These are phyloP conservation scores for Episyrphus balteatus DNA, from an alignment of 1,140 invertebrate genomes.

Conservation along the genomic window DNA sequence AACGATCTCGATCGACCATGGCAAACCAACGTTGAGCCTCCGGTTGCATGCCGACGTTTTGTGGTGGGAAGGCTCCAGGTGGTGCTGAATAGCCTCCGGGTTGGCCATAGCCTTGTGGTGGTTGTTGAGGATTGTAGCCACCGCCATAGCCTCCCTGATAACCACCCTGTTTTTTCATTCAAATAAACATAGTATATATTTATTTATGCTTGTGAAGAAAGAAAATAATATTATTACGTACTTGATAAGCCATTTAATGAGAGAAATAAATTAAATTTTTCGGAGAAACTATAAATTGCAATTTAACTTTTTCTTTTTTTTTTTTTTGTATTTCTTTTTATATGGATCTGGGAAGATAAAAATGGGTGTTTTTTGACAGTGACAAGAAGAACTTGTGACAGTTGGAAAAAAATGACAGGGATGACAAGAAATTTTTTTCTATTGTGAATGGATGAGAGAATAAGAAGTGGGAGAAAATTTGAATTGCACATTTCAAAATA, in stretches of 20 bases:
- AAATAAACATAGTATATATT: not conserved
- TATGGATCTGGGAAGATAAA: no score
- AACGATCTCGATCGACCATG: slow-evolving; percentile 69
- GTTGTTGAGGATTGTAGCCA: slow-evolving; percentile 27
- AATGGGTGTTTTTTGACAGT: no score
- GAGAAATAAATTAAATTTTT: not conserved
- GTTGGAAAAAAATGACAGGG: no score
- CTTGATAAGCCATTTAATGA: not conserved
- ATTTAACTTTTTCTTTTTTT: no score
- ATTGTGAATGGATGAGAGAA: no score
- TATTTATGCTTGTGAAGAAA: not conserved
- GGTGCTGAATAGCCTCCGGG: slow-evolving; percentile 23
- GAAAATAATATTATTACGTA: not conserved
- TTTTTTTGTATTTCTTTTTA: no score
- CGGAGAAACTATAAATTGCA: not conserved
- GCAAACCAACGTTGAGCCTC: slow-evolving; percentile 71
- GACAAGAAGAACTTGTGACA: no score
- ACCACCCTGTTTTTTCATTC: not conserved
- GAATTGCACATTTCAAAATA: no score
- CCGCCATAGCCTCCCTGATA: slow-evolving; percentile 5
- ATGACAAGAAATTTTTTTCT: no score
- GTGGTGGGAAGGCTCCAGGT: slow-evolving; percentile 32
- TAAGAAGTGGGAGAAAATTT: no score
- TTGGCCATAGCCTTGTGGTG: slow-evolving; percentile 6
- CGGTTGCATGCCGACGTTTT: slow-evolving; percentile 39